A percentile compares a stretch with the other conserved stretches of the same genome.
phyloP scores from a whole-genome alignment of 2,113 vertebrate species.

The Xiphorhynchus elegans region DNA sequence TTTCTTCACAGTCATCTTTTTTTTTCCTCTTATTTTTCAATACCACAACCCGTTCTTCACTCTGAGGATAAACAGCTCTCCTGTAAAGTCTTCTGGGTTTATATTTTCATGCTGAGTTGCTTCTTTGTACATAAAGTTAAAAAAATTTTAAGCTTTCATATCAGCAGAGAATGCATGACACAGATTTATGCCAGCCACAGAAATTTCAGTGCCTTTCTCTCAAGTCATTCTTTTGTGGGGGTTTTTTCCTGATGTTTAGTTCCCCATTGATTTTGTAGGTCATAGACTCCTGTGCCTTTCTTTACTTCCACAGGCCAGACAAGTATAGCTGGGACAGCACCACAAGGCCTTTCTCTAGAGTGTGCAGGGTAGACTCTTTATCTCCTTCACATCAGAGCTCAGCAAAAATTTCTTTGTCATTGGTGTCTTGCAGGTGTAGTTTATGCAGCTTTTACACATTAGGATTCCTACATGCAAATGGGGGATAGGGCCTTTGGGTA shows the following conservation, averaged over 20 bases:
- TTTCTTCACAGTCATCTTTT: not conserved
- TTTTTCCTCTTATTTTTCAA: not conserved
- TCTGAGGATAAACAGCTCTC: not conserved
- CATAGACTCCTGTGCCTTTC: not conserved
- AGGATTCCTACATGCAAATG: not conserved
- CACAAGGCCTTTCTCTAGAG: not conserved
- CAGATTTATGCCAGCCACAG: not conserved
- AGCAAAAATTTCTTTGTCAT: not conserved
- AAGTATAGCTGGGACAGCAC: not conserved
- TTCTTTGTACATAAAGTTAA: conserved; percentile 23
- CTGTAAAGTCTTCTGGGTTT: not conserved
- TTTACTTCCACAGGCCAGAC: not conserved
- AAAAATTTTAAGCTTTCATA: not conserved
- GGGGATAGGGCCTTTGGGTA: not conserved
- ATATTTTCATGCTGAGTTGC: not conserved
- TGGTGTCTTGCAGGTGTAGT: not conserved
- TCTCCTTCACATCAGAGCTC: not conserved
- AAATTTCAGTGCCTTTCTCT: not conserved
- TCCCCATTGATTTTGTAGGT: not conserved
- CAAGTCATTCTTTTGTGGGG: not conserved
- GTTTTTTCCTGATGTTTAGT: not conserved
- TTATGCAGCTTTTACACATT: not conserved
- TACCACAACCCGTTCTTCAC: not conserved
- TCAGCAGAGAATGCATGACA: not conserved
- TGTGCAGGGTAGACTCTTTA: not conserved